These are phyloP conservation scores for Himantopus leucocephalus DNA, from an alignment of 2,113 vertebrate genomes.

Conservation along the genomic window DNA sequence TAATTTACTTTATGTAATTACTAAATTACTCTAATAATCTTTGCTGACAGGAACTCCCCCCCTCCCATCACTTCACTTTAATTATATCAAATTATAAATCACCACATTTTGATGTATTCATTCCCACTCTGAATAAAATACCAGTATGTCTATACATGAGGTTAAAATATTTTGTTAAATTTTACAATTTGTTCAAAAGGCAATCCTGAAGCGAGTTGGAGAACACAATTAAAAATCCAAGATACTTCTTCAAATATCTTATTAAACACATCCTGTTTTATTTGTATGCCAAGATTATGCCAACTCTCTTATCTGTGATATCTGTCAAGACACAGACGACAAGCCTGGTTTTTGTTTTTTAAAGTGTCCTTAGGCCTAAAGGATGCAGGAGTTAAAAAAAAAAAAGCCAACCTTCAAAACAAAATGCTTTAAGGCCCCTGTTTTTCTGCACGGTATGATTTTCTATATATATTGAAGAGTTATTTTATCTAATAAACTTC, in stretches of 20 bases:
- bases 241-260: constrained; percentile 43
- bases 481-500: background rate
- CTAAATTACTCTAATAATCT: background rate
- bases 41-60: background rate
- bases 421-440: background rate
- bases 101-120: background rate
- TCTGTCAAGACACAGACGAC: constrained; percentile 48
- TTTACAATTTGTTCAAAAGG: constrained; percentile 37
- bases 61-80: background rate
- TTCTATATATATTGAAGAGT: background rate
- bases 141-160: background rate
- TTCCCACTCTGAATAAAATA: background rate
- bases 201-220: constrained; percentile 11
- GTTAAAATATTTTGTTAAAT: constrained; percentile 22
- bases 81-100: background rate
- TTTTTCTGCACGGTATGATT: background rate
- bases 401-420: background rate
- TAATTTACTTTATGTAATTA: background rate
- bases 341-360: constrained; percentile 31
- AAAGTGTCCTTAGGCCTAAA: constrained; percentile 18
- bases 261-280: constrained; percentile 60
- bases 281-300: constrained; percentile 26
- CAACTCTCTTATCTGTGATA: constrained; percentile 47
- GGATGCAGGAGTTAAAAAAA: background rate
- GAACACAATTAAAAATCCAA: constrained; percentile 4